Evolutionary conservation across 2,113 vertebrate species (phyloP).

Genomic region (Perognathus longimembris): DNA sequence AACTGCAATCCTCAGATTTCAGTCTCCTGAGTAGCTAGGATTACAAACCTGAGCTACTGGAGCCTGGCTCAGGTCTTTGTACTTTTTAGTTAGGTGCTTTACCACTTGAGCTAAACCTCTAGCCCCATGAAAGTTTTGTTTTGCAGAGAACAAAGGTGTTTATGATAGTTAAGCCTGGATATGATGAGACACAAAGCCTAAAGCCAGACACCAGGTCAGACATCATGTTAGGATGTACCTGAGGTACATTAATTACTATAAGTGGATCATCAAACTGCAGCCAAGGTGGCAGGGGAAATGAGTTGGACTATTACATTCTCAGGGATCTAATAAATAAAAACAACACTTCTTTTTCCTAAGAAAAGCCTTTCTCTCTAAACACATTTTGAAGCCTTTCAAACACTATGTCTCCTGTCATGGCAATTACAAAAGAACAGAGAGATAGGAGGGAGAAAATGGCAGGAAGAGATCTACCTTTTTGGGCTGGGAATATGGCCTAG

Average conservation of each 20-base stretch:
- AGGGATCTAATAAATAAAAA: neutral
- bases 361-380: slow-evolving; percentile 6
- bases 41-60: too few relatives aligned
- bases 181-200: neutral
- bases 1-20: too few relatives aligned
- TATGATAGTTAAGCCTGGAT: neutral
- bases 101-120: too few relatives aligned
- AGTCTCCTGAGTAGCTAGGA: too few relatives aligned
- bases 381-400: neutral
- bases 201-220: neutral
- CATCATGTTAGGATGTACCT: neutral
- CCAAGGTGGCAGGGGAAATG: neutral
- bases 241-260: too few relatives aligned
- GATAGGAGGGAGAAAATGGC: neutral
- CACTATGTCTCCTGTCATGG: neutral
- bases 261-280: neutral
- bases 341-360: neutral
- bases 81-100: too few relatives aligned
- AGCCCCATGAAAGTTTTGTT: neutral
- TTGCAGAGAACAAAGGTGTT: neutral
- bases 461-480: too few relatives aligned
- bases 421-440: neutral
- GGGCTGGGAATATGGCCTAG: too few relatives aligned
- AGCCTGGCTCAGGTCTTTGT: too few relatives aligned
- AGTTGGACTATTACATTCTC: neutral